phyloP scores from a whole-genome alignment of 2,797 vertebrate species.

The Bryconaethiops microstoma region DNA sequence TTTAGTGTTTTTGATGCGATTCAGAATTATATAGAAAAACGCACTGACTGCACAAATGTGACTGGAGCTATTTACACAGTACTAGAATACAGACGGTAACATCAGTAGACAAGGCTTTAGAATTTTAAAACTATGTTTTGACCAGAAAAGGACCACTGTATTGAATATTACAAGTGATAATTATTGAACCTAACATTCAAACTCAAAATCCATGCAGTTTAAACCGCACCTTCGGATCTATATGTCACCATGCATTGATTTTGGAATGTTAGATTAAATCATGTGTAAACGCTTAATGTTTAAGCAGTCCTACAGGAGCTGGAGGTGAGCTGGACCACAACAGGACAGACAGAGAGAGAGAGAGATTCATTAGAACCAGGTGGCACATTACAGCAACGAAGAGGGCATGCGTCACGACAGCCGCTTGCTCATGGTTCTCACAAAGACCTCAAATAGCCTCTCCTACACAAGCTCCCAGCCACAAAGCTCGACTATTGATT shows the following conservation, averaged over 20 bases:
- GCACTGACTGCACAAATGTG: neutral
- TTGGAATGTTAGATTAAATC: too few relatives aligned
- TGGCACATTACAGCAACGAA: conserved; percentile 16
- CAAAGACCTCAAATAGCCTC: conserved; percentile 34
- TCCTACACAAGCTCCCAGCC: conserved; percentile 26
- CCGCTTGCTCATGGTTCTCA: conserved; percentile 2
- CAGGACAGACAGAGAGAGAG: neutral
- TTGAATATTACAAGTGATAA: neutral
- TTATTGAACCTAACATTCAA: neutral
- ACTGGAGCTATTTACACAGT: neutral
- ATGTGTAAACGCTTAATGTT: neutral
- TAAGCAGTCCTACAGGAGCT: neutral
- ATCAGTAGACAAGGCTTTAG: too few relatives aligned
- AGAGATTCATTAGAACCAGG: conserved; percentile 23
- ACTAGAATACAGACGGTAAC: too few relatives aligned
- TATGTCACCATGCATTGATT: neutral
- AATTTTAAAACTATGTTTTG: too few relatives aligned
- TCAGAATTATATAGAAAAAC: neutral
- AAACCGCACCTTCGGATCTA: neutral
- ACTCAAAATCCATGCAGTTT: neutral
- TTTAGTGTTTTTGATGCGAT: neutral
- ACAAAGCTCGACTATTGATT: conserved; percentile 20
- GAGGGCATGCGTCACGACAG: conserved; percentile 20
- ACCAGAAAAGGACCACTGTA: too few relatives aligned
- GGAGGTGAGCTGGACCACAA: conserved; percentile 3